Base-by-base conservation (phyloP, 37 sponge, comb jelly and placozoan species). In the Cliona cf. orientalis region DNA sequence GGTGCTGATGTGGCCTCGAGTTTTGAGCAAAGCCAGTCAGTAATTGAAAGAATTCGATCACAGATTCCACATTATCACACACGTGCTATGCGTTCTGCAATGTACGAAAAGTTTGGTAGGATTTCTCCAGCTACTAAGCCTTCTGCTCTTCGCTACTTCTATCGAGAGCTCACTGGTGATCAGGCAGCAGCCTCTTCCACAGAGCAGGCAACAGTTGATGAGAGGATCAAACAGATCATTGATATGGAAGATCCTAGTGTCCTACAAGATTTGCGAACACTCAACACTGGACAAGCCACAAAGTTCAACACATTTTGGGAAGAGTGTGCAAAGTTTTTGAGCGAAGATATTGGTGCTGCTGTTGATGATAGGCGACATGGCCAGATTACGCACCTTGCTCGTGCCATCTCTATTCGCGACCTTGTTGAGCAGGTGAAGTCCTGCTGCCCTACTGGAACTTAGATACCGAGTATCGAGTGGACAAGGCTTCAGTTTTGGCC, bases 361-460 rank as follows among this genome's bases (percentile, higher is more conserved):
- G 87, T 80, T 55, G 87, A 87, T 80, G 87, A 80, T 56, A 11
- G 87, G 0, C 38, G 81, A 19, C 87, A 80, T 66, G 49, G 76
- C 12, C n/a, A 83, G 28, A 39, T 73, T 29, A 69, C 81, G 5
- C 84, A 83, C 39, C 35, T 74, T n/a, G 67, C 66, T 12, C 46
- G 12, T n/a, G 66, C 75, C 11, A 45, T 63, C 4, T 63, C 84
- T 3, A 46, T 63, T 33, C 55, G 65, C 40, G 74, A 60, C 33
- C 43, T 82, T 23, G 2, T 62, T 28, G 74, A 82, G 23, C 63
- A 40, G 42, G 76, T 75, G 36, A 29, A n/a, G 28, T 9, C 1
- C 17, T 28, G 83, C 0, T 72, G 74, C 17, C 66, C 83, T 1
- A 21, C 32, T 2, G 83, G 58, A 26, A 84, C 76, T 0, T 42